phyloP scores from a whole-genome alignment of 2,797 vertebrate species.

The Protonibea diacanthus region DNA sequence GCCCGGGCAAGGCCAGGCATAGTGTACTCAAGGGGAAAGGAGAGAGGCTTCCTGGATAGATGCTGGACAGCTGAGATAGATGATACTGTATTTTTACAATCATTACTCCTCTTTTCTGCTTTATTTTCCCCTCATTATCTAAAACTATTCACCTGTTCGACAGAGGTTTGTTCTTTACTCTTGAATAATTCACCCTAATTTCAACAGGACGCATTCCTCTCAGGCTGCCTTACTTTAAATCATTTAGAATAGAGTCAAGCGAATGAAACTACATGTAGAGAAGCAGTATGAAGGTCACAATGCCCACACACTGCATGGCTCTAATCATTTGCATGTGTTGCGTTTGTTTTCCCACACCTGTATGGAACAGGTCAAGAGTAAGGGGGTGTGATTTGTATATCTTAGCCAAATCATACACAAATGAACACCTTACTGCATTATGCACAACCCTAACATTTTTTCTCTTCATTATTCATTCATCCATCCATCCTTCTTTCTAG shows the following conservation, averaged over 20 bases:
- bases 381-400: conserved; percentile 12
- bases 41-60: conserved; percentile 52
- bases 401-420: conserved; percentile 2
- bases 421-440: conserved; percentile 23
- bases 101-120: conserved; percentile 28
- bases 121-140: conserved; percentile 33
- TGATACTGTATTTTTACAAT: conserved; percentile 23
- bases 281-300: background rate
- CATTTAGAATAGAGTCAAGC: background rate
- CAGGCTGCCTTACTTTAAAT: background rate
- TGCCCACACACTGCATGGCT: conserved; percentile 8
- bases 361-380: conserved; percentile 15
- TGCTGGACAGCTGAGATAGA: conserved; percentile 51
- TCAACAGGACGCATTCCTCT: conserved; percentile 26
- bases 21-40: conserved; percentile 63
- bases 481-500: conserved; percentile 56
- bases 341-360: conserved; percentile 46
- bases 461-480: conserved; percentile 55
- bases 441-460: conserved; percentile 23
- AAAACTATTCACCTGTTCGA: conserved; percentile 27
- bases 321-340: conserved; percentile 4
- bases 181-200: conserved; percentile 37
- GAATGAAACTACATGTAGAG: background rate
- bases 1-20: conserved; percentile 53
- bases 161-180: conserved; percentile 6